Evolutionary conservation across 2,797 vertebrate genomes (phyloP), one percentile per base, ranked within the genome.

Genomic region (Halcyon leucocephala): DNA sequence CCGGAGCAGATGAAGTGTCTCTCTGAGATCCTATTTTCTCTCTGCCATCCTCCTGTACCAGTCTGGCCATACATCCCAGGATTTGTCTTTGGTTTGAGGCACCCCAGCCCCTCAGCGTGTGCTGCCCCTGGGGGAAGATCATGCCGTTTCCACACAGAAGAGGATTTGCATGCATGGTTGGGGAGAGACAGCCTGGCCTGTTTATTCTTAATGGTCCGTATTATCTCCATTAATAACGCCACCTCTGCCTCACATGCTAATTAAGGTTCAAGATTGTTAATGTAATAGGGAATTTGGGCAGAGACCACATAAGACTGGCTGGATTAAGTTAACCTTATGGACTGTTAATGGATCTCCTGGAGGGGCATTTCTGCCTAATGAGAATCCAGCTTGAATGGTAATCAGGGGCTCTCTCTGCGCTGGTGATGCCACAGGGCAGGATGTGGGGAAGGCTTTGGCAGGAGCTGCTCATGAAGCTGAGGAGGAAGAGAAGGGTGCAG

Each of bases 171-270:
- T 92, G 89, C 78, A 35, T 65, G 61, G 74, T 66, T 35, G 64
- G 82, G 90, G 70, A 90, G 88, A 95, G 71, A 37, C 28, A 85
- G 84, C 70, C 70, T 60, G 55, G 69, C 46, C 73, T 96, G 94
- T 96, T 96, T 97, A 89, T 97, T 96, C 88, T 93, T 93, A 79
- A 90, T 85, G 71, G 74, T 89, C 90, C 46, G 31, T 92, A 89
- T 91, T 83, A 89, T 96, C 91, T 94, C 90, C 89, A 92, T 96
- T 87, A 95, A 95, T 92, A 83, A 96, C 21, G 90, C 83, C 77
- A 92, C 94, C 96, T 96, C 96, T 95, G 95, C 91, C 88, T 97
- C 94, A 93, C 93, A 95, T 94, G 95, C 94, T 97, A 96, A 97
- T 65, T 95, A 97, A 97, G 86, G 89, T 82, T 94, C 70, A 92